Conservation (phyloP, 2,113 vertebrate species). For the Chinchilla lanigera region DNA sequence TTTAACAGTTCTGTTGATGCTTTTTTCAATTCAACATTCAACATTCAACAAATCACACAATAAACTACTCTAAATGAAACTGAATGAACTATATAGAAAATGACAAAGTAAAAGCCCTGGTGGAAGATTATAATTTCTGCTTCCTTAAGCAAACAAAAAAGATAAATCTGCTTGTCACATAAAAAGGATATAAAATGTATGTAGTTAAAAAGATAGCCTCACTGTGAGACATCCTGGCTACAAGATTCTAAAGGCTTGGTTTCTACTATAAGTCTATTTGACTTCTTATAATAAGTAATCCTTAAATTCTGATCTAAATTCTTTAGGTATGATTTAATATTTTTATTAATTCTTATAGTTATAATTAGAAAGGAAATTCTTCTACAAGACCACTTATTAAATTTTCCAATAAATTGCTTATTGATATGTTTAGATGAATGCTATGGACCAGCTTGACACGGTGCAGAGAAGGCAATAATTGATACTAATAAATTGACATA, state of each 20-base stretch:
- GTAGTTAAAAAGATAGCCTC: conserved; percentile 26
- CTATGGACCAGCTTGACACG: too few relatives aligned
- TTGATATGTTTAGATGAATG: neutral
- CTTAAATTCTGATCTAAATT: conserved; percentile 18
- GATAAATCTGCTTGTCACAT: neutral
- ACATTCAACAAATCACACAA: neutral
- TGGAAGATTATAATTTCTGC: neutral
- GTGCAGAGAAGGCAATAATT: too few relatives aligned
- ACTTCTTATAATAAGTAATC: neutral
- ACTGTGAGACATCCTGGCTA: neutral
- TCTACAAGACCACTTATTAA: neutral
- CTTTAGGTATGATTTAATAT: neutral
- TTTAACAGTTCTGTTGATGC: conserved; percentile 43
- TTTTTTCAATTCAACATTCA: conserved; percentile 48
- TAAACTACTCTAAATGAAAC: conserved; percentile 36
- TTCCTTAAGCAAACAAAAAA: conserved; percentile 43
- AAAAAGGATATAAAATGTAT: neutral
- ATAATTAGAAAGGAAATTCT: neutral
- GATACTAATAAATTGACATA: too few relatives aligned
- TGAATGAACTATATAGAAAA: neutral
- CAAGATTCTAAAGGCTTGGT: conserved; percentile 28
- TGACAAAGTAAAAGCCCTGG: neutral
- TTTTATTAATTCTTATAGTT: neutral
- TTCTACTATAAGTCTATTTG: neutral
- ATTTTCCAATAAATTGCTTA: neutral